Evolutionary conservation across 2,797 vertebrate species (phyloP), one percentile per base, ranked within the genome.

Genomic region (Anguilla megastoma): DNA sequence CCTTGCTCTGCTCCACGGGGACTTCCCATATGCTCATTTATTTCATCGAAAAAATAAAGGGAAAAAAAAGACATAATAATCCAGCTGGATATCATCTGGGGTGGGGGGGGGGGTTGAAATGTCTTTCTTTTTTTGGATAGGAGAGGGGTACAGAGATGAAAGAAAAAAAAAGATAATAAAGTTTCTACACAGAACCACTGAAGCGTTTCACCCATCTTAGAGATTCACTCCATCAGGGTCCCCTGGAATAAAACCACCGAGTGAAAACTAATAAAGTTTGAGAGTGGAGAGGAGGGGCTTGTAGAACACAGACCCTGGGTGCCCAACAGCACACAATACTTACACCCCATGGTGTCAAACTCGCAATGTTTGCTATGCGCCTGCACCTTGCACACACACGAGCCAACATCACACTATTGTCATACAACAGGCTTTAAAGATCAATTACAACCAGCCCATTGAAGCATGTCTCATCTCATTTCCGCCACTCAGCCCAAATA

Each of bases 1-100:
- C 66, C 54, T 76, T 33, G 7, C 33, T 14, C 12, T 2, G 33
- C 71, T 41, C 71, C 14, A 3, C 2, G 0, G 71, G 71, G 71
- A 76, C 71, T 41, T 76, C 71, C 71, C 71, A 76, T 76, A 41
- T 76, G 71, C 71, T 76, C 71, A 41, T 36, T 76, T 41, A 10
- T 27, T 33, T 30, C 27, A 71, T 71, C 14, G 66, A 16, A 71
- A 71, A n/a, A 71, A 30, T 2, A 63, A n/a, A 21, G 14, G 12
- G 0, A 7, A 76, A 41, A 76, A 33, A 76, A 1, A 76, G 71
- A 76, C 71, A 41, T 41, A 41, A 76, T 41, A 76, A 76, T 76
- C 33, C 71, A 9, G 30, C 2, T 41, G 71, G 71, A 41, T 76
- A 36, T 41, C 14, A 18, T 3, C 36, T 41, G 36, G 36, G 36